Evolutionary conservation across 2,797 vertebrate genomes (phyloP), one percentile per base, ranked within the genome.

Genomic region (Nyctalus aviator): DNA sequence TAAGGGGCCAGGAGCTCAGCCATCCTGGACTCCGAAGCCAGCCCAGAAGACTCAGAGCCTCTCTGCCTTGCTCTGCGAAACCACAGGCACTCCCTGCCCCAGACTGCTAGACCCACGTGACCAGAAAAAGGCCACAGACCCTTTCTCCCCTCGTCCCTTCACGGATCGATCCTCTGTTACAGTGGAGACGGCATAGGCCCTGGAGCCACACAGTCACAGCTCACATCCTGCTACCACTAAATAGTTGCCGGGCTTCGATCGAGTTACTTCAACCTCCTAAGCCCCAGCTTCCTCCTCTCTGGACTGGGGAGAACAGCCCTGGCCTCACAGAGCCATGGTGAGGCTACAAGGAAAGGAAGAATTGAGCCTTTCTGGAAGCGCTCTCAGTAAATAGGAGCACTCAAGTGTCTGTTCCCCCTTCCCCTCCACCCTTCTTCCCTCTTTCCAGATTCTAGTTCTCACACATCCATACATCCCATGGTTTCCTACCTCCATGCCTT

Each of bases 211-310:
- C 3, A n/a, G 76, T 11, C 50, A 86, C 15, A 41, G 64, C 71
- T 89, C 89, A 83, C 44, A 92, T 59, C 46, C 76, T 78, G 32
- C 25, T 84, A 37, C 48, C 50, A 73, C n/a, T 72, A 72, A 84
- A 59, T 25, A 87, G 21, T 8, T 90, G 27, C 17, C 46, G 50
- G 41, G 50, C 37, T 62, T 76, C 62, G 3, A 87, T 59, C 76
- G 90, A 95, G 32, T n/a, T 78, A 68, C 69, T 87, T 86, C 25
- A 95, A 48, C 37, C 44, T 44, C 53, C 35, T 76, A 13, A 13
- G 9, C 53, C 20, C 46, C 27, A 76, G 20, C 46, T 57, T 48
- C 71, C 37, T 90, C 53, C 50, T 73, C 46, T 69, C 5, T 35
- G 81, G 90, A 66, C 55, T 57, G n/a, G 30, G 73, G 8, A 84